These are phyloP conservation scores for Aselliscus stoliczkanus DNA, from an alignment of 2,797 vertebrate genomes.

Conservation along the genomic window DNA sequence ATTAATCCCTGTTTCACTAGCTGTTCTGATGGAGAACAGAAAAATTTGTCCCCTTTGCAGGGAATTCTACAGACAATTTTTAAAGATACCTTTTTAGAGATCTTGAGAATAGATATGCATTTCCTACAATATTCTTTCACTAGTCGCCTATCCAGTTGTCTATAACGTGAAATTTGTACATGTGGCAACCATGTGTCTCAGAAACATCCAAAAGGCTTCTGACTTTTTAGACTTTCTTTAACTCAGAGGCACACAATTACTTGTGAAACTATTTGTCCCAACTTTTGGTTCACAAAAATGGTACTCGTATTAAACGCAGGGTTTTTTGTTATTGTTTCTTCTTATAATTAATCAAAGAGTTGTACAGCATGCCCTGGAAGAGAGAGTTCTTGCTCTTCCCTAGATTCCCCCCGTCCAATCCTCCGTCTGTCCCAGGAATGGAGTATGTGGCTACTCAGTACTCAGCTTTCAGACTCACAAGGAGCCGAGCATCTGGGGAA, in stretches of 20 bases:
- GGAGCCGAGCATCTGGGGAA: conserved; percentile 67
- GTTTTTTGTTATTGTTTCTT: neutral
- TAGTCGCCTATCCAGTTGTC: neutral
- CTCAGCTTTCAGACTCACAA: conserved; percentile 40
- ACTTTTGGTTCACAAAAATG: neutral
- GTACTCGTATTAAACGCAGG: neutral
- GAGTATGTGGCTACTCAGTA: neutral
- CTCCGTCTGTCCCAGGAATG: rapidly evolving
- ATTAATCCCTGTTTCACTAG: neutral
- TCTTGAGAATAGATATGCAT: neutral
- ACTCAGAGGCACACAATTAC: neutral
- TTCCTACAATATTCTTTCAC: neutral
- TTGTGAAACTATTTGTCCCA: neutral
- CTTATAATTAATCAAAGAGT: neutral
- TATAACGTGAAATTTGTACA: conserved; percentile 37
- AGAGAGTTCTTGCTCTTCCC: neutral
- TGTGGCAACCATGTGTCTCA: conserved; percentile 38
- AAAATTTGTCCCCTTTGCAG: neutral
- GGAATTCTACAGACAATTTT: neutral
- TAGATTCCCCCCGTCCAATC: neutral
- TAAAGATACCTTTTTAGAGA: neutral
- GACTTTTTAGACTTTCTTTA: conserved; percentile 5
- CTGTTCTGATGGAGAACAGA: neutral
- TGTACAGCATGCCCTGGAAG: neutral
- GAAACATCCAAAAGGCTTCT: neutral